These are phyloP conservation scores for Piprites chloris DNA, from an alignment of 2,113 vertebrate genomes.

Conservation along the genomic window DNA sequence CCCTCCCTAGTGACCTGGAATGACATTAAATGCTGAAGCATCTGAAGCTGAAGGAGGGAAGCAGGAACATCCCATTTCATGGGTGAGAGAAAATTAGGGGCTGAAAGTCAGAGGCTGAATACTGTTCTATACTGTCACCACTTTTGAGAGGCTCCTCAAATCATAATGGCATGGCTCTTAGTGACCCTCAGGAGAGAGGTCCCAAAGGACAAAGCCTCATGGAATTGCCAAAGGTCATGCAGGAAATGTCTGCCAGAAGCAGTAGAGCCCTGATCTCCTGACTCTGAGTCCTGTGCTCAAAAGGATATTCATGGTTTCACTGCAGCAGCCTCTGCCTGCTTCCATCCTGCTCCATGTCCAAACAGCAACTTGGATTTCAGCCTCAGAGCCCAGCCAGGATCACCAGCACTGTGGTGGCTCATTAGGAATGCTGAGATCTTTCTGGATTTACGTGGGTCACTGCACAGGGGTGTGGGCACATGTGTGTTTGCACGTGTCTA, in stretches of 20 bases:
- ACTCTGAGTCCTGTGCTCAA: not conserved
- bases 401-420: not conserved
- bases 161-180: not conserved
- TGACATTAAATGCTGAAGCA: not conserved
- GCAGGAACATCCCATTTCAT: not conserved
- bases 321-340: not conserved
- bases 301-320: not conserved
- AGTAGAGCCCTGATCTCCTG: not conserved
- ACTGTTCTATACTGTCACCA: not conserved
- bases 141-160: not conserved
- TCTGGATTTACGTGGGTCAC: not conserved
- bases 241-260: not conserved
- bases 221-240: not conserved
- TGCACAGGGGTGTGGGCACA: not conserved
- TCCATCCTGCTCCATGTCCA: not conserved
- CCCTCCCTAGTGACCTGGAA: not conserved
- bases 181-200: not conserved
- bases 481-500: not conserved
- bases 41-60: not conserved
- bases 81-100: not conserved
- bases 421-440: not conserved
- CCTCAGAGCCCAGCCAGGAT: not conserved
- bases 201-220: not conserved
- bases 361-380: not conserved
- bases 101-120: not conserved